Conservation (phyloP, 2,113 vertebrate genomes). For the Chloebia gouldiae region DNA sequence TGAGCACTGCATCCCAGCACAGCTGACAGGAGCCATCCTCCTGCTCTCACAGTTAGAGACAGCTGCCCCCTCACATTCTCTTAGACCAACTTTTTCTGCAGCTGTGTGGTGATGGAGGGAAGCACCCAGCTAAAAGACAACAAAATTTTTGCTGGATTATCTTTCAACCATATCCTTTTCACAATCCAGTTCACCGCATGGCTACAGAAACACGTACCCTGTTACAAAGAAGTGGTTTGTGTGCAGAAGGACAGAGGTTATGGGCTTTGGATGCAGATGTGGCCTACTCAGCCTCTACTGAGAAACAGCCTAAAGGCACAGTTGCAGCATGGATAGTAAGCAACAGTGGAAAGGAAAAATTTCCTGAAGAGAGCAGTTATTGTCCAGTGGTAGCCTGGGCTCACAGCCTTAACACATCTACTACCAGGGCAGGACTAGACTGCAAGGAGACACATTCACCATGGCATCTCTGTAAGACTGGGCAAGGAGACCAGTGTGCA, state of each 20-base stretch:
- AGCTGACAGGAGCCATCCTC: background rate
- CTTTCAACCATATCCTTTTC: background rate
- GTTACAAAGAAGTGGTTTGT: background rate
- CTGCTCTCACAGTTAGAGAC: background rate
- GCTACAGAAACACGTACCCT: background rate
- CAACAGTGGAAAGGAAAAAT: background rate
- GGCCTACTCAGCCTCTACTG: background rate
- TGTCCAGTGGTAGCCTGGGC: background rate
- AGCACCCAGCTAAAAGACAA: background rate
- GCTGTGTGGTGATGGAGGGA: background rate
- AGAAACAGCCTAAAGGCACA: background rate
- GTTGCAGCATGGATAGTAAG: background rate
- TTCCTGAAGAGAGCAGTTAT: background rate
- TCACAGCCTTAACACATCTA: background rate
- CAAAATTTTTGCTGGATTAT: background rate
- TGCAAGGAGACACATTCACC: background rate
- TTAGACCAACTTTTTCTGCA: slow-evolving; percentile 15
- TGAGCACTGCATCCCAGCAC: background rate
- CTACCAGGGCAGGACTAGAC: background rate
- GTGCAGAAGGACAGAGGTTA: background rate
- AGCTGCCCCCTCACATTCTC: background rate
- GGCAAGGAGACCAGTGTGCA: background rate
- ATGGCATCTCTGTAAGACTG: background rate
- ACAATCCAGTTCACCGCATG: background rate
- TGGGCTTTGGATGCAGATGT: background rate